Percentiles rank a stretch among this genome's conserved stretches.
Conservation (phyloP, 2,888 invertebrate genomes). For the Rhimphoctona megacephalus region DNA sequence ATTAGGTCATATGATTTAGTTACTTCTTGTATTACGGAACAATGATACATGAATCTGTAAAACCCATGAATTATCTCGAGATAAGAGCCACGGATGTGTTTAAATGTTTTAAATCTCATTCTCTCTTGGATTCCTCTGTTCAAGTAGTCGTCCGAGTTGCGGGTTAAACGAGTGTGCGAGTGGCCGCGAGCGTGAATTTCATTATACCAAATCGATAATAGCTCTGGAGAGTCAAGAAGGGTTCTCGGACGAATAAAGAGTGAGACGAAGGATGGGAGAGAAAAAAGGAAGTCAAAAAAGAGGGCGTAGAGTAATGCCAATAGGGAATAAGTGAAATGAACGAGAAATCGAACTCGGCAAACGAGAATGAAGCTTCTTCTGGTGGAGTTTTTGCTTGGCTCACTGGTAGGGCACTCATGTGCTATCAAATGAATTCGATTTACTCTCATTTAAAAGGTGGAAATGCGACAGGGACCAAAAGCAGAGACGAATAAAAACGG, state of each 20-base stretch:
- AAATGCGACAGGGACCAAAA: constrained; percentile 1
- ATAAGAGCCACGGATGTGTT: constrained; percentile 26
- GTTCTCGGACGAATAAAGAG: background rate
- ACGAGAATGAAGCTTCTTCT: constrained; percentile 50
- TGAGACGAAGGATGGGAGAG: background rate
- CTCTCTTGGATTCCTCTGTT: constrained; percentile 33
- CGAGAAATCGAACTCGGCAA: constrained; percentile 51
- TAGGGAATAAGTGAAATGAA: constrained; percentile 60
- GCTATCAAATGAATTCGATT: constrained; percentile 53
- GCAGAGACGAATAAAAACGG: constrained; percentile 12
- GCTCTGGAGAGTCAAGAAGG: constrained; percentile 31
- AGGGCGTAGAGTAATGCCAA: constrained; percentile 21
- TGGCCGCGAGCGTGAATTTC: constrained; percentile 57
- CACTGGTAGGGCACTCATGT: constrained; percentile 24
- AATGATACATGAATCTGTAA: background rate
- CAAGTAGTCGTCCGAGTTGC: constrained; percentile 12
- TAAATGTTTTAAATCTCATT: constrained; percentile 19
- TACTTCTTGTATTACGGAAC: no score
- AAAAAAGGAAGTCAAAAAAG: constrained; percentile 5
- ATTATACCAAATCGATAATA: constrained; percentile 64
- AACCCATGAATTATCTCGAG: constrained; percentile 36
- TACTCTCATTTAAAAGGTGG: constrained; percentile 23
- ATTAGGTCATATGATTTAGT: no score
- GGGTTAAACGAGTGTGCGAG: constrained; percentile 30
- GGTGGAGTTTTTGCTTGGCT: constrained; percentile 29